phyloP scores from a whole-genome alignment of 2,113 vertebrate genomes.

The Clarias gariepinus region DNA sequence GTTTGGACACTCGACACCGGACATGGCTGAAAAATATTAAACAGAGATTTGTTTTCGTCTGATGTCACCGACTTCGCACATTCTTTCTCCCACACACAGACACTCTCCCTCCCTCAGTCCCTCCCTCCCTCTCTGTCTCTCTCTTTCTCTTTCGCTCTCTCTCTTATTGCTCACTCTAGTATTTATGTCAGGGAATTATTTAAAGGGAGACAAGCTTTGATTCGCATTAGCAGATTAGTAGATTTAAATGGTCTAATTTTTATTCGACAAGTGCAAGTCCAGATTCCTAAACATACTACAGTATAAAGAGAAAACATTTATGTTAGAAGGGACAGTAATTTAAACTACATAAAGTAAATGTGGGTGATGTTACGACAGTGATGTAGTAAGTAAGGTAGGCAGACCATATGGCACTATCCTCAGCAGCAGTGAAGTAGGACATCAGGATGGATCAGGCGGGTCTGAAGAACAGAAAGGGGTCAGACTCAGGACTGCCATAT shows the following conservation, averaged over 20 bases:
- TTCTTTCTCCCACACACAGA: neutral
- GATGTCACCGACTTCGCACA: neutral
- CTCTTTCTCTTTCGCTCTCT: neutral
- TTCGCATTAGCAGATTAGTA: neutral
- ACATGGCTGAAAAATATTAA: constrained; percentile 62
- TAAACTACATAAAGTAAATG: too few relatives aligned
- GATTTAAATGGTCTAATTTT: neutral
- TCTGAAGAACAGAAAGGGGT: too few relatives aligned
- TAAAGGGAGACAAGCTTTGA: constrained; percentile 16
- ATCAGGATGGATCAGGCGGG: too few relatives aligned
- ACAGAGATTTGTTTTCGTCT: constrained; percentile 61
- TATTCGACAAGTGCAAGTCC: neutral
- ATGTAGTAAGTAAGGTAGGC: too few relatives aligned
- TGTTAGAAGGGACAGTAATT: neutral
- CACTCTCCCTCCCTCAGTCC: neutral
- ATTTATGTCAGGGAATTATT: constrained; percentile 10
- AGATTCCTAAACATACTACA: neutral
- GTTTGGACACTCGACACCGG: constrained; percentile 38
- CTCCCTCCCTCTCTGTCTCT: neutral
- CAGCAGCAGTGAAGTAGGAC: too few relatives aligned
- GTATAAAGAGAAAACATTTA: constrained; percentile 8
- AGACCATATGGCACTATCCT: too few relatives aligned
- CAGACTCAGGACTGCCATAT: too few relatives aligned
- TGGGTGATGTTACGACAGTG: too few relatives aligned
- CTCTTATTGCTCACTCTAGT: neutral